Conservation (phyloP, 2,797 vertebrate species). For the Sciaenops ocellatus region DNA sequence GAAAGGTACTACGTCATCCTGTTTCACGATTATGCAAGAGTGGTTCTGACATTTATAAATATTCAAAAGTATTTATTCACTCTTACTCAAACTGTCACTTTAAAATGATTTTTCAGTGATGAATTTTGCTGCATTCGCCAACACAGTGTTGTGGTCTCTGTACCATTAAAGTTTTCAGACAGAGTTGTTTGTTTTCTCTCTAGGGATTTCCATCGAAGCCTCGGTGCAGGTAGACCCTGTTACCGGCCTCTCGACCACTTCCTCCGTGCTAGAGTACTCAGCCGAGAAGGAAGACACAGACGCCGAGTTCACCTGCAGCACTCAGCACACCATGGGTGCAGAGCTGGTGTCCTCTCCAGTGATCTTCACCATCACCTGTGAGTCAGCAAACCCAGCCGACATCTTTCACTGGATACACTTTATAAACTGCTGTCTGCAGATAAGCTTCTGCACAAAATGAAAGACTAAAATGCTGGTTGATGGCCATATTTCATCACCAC, state of each 20-base stretch:
- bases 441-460: not conserved
- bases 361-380: conserved; percentile 93
- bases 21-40: conserved; percentile 17
- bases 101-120: conserved; percentile 32
- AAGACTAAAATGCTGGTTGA: not conserved
- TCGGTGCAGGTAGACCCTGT: conserved; percentile 76
- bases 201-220: conserved; percentile 75
- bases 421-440: not conserved
- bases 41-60: conserved; percentile 29
- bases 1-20: conserved; percentile 81
- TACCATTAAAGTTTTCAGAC: conserved; percentile 28
- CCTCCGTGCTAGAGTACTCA: conserved; percentile 89
- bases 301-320: conserved; percentile 89
- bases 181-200: conserved; percentile 42
- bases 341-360: conserved; percentile 81
- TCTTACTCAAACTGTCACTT: not conserved
- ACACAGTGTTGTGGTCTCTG: conserved; percentile 19
- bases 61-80: conserved; percentile 19
- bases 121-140: conserved; percentile 1
- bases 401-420: conserved; percentile 13
- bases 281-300: conserved; percentile 90
- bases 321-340: conserved; percentile 74
- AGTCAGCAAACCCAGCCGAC: conserved; percentile 75
- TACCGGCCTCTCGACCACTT: conserved; percentile 88
- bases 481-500: conserved; percentile 4